Percentiles rank a stretch among this genome's conserved stretches.
These are phyloP conservation scores for Ophraella communa DNA, from an alignment of 2,888 invertebrate genomes.

Conservation along the genomic window DNA sequence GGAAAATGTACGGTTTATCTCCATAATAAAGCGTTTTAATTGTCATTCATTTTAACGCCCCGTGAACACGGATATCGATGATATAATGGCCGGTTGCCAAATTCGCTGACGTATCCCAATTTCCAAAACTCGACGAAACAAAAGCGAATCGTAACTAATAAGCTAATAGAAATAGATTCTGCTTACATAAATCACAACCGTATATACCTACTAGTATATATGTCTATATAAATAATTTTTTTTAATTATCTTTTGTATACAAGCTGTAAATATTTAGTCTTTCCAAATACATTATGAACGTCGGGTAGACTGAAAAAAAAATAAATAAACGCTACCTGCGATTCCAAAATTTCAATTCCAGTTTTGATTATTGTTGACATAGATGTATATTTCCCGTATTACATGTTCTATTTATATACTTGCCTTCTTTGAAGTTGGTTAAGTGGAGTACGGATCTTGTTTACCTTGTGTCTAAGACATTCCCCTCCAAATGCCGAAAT, in stretches of 20 bases:
- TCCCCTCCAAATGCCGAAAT: constrained; percentile 30
- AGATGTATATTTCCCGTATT: constrained; percentile 53
- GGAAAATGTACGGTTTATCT: constrained; percentile 33
- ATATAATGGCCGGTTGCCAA: constrained; percentile 32
- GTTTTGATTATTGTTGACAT: constrained; percentile 58
- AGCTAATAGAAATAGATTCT: background rate
- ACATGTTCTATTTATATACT: constrained; percentile 52
- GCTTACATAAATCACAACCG: background rate
- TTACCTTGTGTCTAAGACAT: constrained; percentile 42
- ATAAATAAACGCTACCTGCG: constrained; percentile 49
- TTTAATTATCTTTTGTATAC: no score
- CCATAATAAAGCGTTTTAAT: constrained; percentile 40
- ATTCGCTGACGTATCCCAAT: constrained; percentile 36
- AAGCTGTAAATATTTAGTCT: no score
- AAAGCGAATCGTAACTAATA: background rate
- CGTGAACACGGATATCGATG: constrained; percentile 36
- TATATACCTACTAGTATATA: no score
- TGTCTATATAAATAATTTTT: no score
- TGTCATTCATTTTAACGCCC: constrained; percentile 40
- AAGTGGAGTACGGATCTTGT: constrained; percentile 45
- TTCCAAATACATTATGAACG: no score
- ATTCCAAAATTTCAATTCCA: constrained; percentile 55
- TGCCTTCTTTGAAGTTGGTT: constrained; percentile 50
- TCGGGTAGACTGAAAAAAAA: background rate
- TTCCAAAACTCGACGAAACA: background rate